phyloP scores from a whole-genome alignment of 2,113 vertebrate species.

The Ursus arctos region DNA sequence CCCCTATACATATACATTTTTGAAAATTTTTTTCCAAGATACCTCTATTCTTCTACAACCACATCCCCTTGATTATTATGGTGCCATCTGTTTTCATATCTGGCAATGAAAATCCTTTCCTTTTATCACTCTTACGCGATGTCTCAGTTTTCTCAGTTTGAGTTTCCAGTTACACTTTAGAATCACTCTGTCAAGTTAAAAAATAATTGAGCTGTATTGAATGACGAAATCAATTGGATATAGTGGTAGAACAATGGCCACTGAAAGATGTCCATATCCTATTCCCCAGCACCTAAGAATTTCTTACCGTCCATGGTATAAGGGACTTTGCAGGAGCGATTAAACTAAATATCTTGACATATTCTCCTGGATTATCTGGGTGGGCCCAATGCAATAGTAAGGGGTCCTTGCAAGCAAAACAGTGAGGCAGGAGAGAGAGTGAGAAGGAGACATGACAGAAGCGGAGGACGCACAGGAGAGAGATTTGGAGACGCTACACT shows the following conservation, averaged over 20 bases:
- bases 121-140: neutral
- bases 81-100: neutral
- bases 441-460: neutral
- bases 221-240: neutral
- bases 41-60: neutral
- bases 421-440: neutral
- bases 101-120: neutral
- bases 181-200: neutral
- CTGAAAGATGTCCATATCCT: neutral
- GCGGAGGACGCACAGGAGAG: neutral
- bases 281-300: neutral
- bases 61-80: slow-evolving; percentile 36
- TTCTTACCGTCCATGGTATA: neutral
- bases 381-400: neutral
- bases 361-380: neutral
- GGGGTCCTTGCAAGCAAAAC: neutral
- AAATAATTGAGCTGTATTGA: neutral
- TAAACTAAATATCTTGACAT: neutral
- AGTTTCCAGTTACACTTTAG: neutral
- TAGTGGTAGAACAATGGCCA: neutral
- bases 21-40: neutral
- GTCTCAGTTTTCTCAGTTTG: slow-evolving; percentile 15
- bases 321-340: neutral
- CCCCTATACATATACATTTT: neutral
- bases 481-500: neutral